A percentile compares a stretch with the other conserved stretches of the same genome.
Conservation (phyloP, 2,113 vertebrate species). For the Cryptoleucopteryx plumbea region DNA sequence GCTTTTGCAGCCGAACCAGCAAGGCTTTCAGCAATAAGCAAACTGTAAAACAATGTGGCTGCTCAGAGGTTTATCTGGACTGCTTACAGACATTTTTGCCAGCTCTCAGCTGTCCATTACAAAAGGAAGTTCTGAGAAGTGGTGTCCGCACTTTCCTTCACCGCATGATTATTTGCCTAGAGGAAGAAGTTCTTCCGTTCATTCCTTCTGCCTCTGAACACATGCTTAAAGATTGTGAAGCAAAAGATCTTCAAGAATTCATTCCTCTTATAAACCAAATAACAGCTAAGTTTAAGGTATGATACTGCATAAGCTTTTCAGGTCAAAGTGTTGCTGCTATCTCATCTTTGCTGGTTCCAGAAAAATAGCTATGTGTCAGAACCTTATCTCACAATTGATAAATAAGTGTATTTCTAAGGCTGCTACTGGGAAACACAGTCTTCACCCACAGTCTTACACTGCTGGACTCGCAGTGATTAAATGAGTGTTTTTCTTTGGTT, state of each 20-base stretch:
- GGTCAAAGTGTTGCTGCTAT: background rate
- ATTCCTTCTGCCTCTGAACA: slow-evolving; percentile 93
- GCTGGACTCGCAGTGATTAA: background rate
- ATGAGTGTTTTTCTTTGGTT: background rate
- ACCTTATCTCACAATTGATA: background rate
- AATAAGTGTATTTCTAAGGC: background rate
- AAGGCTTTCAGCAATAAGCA: slow-evolving; percentile 99
- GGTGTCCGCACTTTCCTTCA: slow-evolving; percentile 96
- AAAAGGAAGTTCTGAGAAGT: slow-evolving; percentile 87
- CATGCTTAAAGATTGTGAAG: slow-evolving; percentile 98
- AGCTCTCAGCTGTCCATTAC: slow-evolving; percentile 91
- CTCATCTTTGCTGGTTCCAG: background rate
- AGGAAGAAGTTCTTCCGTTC: slow-evolving; percentile 97
- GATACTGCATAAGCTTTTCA: background rate
- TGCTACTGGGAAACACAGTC: background rate
- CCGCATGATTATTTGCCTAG: slow-evolving; percentile 98
- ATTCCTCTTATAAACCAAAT: slow-evolving; percentile 99
- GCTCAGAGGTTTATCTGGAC: slow-evolving; percentile 94
- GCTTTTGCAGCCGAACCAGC: slow-evolving; percentile 87
- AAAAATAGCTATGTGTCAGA: background rate
- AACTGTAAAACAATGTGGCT: slow-evolving; percentile 96
- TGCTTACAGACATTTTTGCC: slow-evolving; percentile 93
- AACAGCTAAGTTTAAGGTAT: slow-evolving; percentile 96
- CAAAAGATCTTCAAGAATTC: slow-evolving; percentile 97
- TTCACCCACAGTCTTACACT: background rate